Evolutionary conservation across 1,140 invertebrate genomes (phyloP), one percentile per base, ranked within the genome.

Genomic region (Bombus confusus): DNA sequence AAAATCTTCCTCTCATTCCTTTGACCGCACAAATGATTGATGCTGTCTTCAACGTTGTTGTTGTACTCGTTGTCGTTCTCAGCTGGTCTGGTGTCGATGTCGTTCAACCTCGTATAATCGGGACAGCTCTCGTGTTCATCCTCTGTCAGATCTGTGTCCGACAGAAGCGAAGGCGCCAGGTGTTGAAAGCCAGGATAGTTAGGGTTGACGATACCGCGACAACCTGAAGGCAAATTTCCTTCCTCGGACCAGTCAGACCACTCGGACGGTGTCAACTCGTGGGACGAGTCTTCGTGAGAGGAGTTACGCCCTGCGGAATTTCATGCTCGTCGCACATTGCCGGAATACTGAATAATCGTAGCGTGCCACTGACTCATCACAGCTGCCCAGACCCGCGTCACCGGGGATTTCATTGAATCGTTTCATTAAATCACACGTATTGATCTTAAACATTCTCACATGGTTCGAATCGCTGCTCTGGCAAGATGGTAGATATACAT

Each of bases 141-240:
- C 79, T 96, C 96, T 12, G 95, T 95, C 82, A 95, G 93, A 68
- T 96, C 96, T 39, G 95, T 95, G 85, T 96, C 93, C 31, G 93
- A 93, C 0, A 93, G 87, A 31, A 94, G 90, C 3, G 92, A 92
- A 5, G 94, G 93, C 9, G 93, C 95, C 25, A 96, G 91, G 86
- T 96, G 94, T 80, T 95, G 94, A 82, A 96, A 96, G 92, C 97
- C 97, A 15, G 97, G 97, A 94, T 97, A 97, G 93, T 98, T 98
- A 15, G 97, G 97, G 94, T 97, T 97, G 87, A 97, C 96, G 83
- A 97, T 97, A 69, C 97, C 97, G 86, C 97, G 95, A 43, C 93
- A 94, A 69, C 91, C 89, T 12, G 91, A 76, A 0, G 93, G 93
- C 2, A 93, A 79, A 72, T 93, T 95, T 34, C 90, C 93, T 59